phyloP scores from a whole-genome alignment of 2,113 vertebrate genomes.

The Ammodytes marinus region DNA sequence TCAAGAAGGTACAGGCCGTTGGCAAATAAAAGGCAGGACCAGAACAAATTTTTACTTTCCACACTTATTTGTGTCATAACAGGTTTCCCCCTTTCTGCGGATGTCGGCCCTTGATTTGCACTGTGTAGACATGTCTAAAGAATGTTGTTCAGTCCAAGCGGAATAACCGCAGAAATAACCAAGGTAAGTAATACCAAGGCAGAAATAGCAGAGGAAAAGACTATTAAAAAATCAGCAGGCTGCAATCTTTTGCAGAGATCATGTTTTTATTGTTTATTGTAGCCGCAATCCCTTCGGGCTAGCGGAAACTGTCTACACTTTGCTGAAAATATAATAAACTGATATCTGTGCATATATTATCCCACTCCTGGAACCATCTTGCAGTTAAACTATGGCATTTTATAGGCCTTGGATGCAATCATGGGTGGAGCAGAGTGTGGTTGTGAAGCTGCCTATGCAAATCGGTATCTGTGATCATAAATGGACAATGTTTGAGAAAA shows the following conservation, averaged over 20 bases:
- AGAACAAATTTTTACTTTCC: slow-evolving; percentile 55
- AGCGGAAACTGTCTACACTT: slow-evolving; percentile 5
- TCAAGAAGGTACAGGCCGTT: slow-evolving; percentile 73
- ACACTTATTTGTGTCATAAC: slow-evolving; percentile 57
- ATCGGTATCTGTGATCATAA: neutral
- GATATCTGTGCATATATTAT: slow-evolving; percentile 14
- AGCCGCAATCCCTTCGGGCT: neutral
- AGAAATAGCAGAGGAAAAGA: slow-evolving; percentile 1
- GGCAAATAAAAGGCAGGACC: slow-evolving; percentile 67
- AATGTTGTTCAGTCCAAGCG: slow-evolving; percentile 25
- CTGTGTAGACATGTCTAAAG: slow-evolving; percentile 20
- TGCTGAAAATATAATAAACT: slow-evolving; percentile 22
- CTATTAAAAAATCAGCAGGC: slow-evolving; percentile 27
- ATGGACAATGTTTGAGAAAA: neutral
- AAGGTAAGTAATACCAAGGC: neutral
- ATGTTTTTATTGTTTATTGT: no score
- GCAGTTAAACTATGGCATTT: slow-evolving; percentile 12
- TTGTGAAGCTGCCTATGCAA: slow-evolving; percentile 27
- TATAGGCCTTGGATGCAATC: slow-evolving; percentile 1
- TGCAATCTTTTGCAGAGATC: slow-evolving; percentile 6
- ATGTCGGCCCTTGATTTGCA: slow-evolving; percentile 45
- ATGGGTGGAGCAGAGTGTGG: slow-evolving; percentile 11
- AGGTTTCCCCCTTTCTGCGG: neutral
- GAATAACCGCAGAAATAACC: slow-evolving; percentile 22
- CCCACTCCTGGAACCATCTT: neutral